A percentile compares a stretch with the other conserved stretches of the same genome.
These are phyloP conservation scores for Lordiphosa fenestrarum DNA, from an alignment of 2,888 invertebrate genomes.

Conservation along the genomic window DNA sequence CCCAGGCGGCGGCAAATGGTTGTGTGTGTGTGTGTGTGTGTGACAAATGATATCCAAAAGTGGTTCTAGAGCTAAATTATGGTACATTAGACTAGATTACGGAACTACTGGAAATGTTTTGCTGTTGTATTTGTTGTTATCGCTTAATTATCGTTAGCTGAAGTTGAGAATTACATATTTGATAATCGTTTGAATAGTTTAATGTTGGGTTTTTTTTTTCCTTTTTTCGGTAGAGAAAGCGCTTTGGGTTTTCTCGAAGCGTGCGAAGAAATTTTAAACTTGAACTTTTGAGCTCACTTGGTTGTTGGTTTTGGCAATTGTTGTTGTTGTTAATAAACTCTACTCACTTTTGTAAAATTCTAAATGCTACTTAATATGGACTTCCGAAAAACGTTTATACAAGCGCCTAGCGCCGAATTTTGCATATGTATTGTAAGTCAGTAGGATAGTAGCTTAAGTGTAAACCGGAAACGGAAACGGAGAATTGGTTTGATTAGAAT, in stretches of 20 bases:
- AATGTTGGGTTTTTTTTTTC: constrained; percentile 1
- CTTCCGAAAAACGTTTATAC: constrained; percentile 46
- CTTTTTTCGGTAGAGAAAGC: constrained; percentile 5
- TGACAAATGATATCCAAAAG: constrained; percentile 8
- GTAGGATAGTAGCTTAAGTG: constrained; percentile 15
- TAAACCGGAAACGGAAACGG: constrained; percentile 34
- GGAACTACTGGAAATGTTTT: constrained; percentile 46
- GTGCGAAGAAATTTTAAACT: constrained; percentile 4
- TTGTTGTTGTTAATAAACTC: constrained; percentile 37
- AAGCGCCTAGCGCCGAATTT: constrained; percentile 34
- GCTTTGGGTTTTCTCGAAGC: constrained; percentile 11
- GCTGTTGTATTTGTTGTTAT: constrained; percentile 19
- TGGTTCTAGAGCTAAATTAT: constrained; percentile 11
- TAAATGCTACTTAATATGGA: constrained; percentile 66
- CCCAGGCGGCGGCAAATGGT: constrained; percentile 31
- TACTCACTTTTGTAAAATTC: constrained; percentile 50
- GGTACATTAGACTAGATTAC: constrained; percentile 10
- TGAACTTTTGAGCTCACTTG: constrained; percentile 5
- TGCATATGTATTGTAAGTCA: constrained; percentile 29
- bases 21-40: too few species aligned
- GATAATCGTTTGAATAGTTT: constrained; percentile 6
- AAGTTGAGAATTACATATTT: constrained; percentile 23
- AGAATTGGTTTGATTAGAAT: constrained; percentile 19
- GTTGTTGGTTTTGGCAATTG: background rate
- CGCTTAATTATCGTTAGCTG: constrained; percentile 2